Evolutionary conservation across 1,140 invertebrate genomes (phyloP), one percentile per base, ranked within the genome.

Genomic region (Bombyx mandarina): DNA sequence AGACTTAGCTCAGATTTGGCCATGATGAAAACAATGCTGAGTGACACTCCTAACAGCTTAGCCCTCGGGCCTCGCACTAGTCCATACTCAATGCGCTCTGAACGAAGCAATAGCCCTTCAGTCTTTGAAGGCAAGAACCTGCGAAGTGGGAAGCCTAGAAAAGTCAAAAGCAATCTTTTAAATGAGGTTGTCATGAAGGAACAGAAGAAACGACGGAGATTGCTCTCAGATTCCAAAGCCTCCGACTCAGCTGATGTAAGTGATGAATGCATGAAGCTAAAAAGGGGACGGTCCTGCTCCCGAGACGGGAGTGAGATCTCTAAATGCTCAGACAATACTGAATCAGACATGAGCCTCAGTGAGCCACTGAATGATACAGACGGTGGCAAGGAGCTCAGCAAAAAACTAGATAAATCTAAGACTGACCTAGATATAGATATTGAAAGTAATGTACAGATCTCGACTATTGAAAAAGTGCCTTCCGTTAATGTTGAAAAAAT

Each of bases 141-240:
- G 48, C 82, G 92, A 53, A 93, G 92, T 71, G 92, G 92, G 0
- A 93, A 92, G 69, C 88, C 91, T 62, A 77, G 90, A 22, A 90
- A 90, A 58, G 73, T 89, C 6, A 86, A 90, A 55, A 88, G 79
- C 51, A 89, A 90, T 61, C 67, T 90, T 18, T 77, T 90, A 49
- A 85, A 78, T 73, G 87, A 89, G 65, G 78, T 84, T 65, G 82
- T 89, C 1, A 82, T 88, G 63, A 83, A 85, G 56, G 86, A 86
- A 65, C 80, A 81, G 56, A 89, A 87, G 60, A 89, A 89, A 65
- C 71, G 82, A 59, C 69, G 83, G 48, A 78, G 86, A 67, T 69
- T 88, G 43, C 71, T 84, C 8, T 86, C 86, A 52, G 89, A 89
- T 57, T 77, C 88, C 57, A 82, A 82, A 53, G 63, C 60, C 55